phyloP scores from a whole-genome alignment of 2,797 vertebrate genomes.

The Valencia hispanica region DNA sequence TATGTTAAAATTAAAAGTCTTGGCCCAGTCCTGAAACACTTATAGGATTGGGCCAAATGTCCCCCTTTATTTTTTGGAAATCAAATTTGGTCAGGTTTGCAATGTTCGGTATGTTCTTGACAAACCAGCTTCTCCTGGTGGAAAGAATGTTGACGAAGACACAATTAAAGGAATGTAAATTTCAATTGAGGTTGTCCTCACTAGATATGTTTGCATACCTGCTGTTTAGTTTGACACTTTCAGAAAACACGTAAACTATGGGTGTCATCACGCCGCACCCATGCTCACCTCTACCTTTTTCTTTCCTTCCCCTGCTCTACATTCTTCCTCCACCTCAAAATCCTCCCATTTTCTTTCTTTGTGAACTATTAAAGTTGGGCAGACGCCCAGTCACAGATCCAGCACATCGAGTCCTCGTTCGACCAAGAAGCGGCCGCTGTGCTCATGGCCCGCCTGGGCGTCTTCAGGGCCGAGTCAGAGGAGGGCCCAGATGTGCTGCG shows the following conservation, averaged over 20 bases:
- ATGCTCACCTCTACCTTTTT: constrained; percentile 26
- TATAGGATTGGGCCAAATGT: no score
- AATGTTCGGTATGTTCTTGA: neutral
- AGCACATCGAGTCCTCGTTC: constrained; percentile 95
- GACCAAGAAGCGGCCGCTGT: constrained; percentile 97
- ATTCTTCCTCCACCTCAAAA: neutral
- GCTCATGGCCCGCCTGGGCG: constrained; percentile 94
- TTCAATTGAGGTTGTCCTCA: constrained; percentile 25
- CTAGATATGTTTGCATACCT: constrained; percentile 34
- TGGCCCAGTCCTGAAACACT: no score
- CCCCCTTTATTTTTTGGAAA: no score
- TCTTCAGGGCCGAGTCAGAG: constrained; percentile 94
- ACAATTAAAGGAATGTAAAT: neutral
- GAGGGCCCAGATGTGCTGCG: constrained; percentile 95
- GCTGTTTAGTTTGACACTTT: neutral
- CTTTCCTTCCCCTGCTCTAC: neutral
- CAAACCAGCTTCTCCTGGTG: neutral
- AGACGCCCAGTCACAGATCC: constrained; percentile 94
- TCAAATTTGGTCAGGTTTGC: no score
- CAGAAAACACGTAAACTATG: neutral
- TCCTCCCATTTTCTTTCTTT: neutral
- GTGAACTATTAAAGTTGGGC: constrained; percentile 86
- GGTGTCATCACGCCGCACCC: constrained; percentile 45
- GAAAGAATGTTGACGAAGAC: neutral
- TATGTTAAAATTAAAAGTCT: no score